Conservation (phyloP, 2,888 invertebrate species). For the Chloromyia formosa region DNA sequence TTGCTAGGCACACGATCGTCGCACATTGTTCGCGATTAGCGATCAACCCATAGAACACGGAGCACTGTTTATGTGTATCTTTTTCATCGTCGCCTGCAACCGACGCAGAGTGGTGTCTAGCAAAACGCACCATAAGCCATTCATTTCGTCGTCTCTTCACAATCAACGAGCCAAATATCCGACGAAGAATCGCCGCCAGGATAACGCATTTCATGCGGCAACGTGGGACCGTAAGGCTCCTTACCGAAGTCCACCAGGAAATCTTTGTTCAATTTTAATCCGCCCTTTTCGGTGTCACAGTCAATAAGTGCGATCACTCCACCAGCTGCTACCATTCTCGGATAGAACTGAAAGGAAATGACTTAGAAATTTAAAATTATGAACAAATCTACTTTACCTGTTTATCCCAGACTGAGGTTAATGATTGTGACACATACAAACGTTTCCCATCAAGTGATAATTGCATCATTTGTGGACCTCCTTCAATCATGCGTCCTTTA, state of each 20-base stretch:
- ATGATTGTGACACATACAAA: conserved; percentile 88
- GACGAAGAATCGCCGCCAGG: conserved; percentile 98
- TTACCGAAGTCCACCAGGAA: conserved; percentile 92
- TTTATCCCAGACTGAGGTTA: conserved; percentile 93
- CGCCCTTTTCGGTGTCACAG: conserved; percentile 84
- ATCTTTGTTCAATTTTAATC: conserved; percentile 83
- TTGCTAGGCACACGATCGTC: no score
- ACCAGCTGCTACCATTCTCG: conserved; percentile 77
- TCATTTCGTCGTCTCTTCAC: no score
- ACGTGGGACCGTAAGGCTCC: conserved; percentile 85
- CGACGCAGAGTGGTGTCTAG: no score
- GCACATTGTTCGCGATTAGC: no score
- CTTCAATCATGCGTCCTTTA: conserved; percentile 81
- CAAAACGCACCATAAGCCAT: no score
- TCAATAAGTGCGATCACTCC: conserved; percentile 80
- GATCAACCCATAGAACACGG: no score
- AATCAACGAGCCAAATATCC: conserved; percentile 82
- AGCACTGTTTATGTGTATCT: no score
- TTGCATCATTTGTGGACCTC: conserved; percentile 96
- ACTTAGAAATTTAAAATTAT: background rate
- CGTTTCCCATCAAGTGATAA: conserved; percentile 94
- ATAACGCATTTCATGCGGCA: conserved; percentile 97
- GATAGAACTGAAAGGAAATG: conserved; percentile 75
- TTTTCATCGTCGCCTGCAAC: no score
- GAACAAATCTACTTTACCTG: conserved; percentile 56